Base-by-base conservation (phyloP, 53 echinoderm and acorn worm genomes). In the Astropecten irregularis region DNA sequence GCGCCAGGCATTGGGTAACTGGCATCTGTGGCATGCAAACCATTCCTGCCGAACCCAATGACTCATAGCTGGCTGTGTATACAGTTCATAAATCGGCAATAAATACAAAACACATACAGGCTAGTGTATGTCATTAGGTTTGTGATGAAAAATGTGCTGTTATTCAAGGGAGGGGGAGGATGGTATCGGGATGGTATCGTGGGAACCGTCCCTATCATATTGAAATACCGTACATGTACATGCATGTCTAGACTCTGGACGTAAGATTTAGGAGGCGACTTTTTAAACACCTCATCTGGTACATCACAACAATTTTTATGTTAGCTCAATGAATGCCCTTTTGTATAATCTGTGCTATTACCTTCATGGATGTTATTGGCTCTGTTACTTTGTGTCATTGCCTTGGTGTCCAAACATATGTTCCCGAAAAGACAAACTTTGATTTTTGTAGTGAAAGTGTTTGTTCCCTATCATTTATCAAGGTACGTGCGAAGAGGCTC, bases 1-100 rank as follows among this genome's bases (percentile, higher is more conserved):
- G 79, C 25, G 61, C 46, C 60, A 79, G 60, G 47, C 59, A 13
- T 79, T 79, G 61, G 79, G 79, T 62, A 79, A 79, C 79, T 79
- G 79, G 79, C 46, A 79, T 79, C 61, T 34, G 3, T 39, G 79
- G 79, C 35, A 79, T 79, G 79, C 13, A 18, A 79, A 79, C 31
- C 79, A 79, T 79, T 62, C 79, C 79, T 29, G 29, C 79, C 61
- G 61, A 46, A 6, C 79, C 79, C 79, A 79, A 48, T 79, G 79
- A 79, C 27, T 79, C 79, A 79, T 49, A 33, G 59, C 79, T 62
- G 23, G 30, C 79, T 44, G 29, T 79, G 79, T 79, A 79, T 62
- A 79, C 79, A 79, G 60, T 46, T 79, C 76, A 39, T 28, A 76
- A 56, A 55, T 57, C 29, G 36, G 44, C 15, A 14, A 64, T 18